Base-by-base conservation (phyloP, 2,113 vertebrate species). In the Salvelinus sp. region DNA sequence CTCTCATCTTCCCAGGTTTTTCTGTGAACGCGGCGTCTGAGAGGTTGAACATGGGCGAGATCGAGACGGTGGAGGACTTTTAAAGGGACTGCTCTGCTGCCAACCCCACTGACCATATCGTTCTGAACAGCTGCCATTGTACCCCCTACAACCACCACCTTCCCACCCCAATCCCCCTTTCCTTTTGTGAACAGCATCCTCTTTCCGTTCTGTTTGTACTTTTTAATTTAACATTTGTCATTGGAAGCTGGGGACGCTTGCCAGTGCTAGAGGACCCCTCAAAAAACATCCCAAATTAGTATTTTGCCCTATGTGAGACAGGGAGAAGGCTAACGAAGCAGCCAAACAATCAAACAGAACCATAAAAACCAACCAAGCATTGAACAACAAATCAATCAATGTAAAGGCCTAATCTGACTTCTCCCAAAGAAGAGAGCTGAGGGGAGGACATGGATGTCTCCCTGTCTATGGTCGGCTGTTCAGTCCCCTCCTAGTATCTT, bases 41-140 rank as follows among this genome's bases (percentile, higher is more conserved):
- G 89, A 94, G 98, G 80, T 91, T 98, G 91, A 99, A 99, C 85
- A 99, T 99, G 98, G 98, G 98, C 72, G 98, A 98, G 89, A 99
- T 99, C 75, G 98, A 99, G 93, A 98, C 98, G 84, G 87, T 98
- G 93, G 97, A 99, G 89, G 97, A 99, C 93, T 54, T 54, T 54
- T 96, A 95, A 93, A 98, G 91, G 86, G 87, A 85, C 86, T 80
- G 79, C 83, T 82, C 85, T 80, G 79, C 83, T 82, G 89, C 89
- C 87, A 68, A 81, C 69, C 38, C 85, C 76, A 86, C 76, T 88
- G 89, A 93, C 90, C 85, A 75, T 91, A 89, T 92, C 83, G 20
- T 79, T 90, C 86, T 88, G 85, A 90, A 88, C 88, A 90, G 86
- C 91, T 84, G 87, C 86, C 86, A 82, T 88, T 85, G 83, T 69